Evolutionary conservation across 2,888 invertebrate genomes (phyloP).

Genomic region (Metopia argyrocephala): DNA sequence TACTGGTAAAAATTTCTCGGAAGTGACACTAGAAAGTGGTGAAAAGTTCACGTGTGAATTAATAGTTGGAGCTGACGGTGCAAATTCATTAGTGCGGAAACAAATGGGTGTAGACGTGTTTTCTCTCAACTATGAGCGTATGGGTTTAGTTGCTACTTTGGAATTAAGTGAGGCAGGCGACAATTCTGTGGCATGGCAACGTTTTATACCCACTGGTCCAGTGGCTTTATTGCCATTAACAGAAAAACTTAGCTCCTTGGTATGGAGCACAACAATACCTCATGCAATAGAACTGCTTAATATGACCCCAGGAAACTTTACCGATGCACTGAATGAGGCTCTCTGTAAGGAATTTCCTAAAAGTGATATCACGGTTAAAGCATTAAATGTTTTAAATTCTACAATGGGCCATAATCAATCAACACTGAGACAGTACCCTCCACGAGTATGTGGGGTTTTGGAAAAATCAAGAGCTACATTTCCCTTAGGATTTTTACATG

Average conservation of each 20-base stretch:
- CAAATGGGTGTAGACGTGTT: conserved; percentile 90
- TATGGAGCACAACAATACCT: conserved; percentile 91
- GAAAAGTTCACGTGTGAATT: conserved; percentile 83
- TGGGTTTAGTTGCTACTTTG: conserved; percentile 95
- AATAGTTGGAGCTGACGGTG: conserved; percentile 96
- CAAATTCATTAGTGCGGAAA: conserved; percentile 90
- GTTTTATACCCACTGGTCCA: conserved; percentile 95
- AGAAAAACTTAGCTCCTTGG: conserved; percentile 89
- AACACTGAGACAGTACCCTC: conserved; percentile 77
- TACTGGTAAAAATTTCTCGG: conserved; percentile 72
- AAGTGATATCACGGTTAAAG: conserved; percentile 72
- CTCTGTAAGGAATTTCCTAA: conserved; percentile 79
- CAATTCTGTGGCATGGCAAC: conserved; percentile 96
- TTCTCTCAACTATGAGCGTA: conserved; percentile 91
- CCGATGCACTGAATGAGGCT: conserved; percentile 92
- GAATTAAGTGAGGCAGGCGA: conserved; percentile 87
- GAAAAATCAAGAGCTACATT: conserved; percentile 86
- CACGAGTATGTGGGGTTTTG: conserved; percentile 71
- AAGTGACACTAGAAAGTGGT: conserved; percentile 83
- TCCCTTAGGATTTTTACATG: conserved; percentile 94
- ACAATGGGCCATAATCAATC: conserved; percentile 75
- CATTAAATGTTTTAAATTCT: conserved; percentile 80
- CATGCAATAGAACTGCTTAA: conserved; percentile 87
- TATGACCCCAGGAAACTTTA: conserved; percentile 88
- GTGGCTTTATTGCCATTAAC: conserved; percentile 94